Conservation (phyloP, 2,797 vertebrate species). For the Anguilla marmorata region DNA sequence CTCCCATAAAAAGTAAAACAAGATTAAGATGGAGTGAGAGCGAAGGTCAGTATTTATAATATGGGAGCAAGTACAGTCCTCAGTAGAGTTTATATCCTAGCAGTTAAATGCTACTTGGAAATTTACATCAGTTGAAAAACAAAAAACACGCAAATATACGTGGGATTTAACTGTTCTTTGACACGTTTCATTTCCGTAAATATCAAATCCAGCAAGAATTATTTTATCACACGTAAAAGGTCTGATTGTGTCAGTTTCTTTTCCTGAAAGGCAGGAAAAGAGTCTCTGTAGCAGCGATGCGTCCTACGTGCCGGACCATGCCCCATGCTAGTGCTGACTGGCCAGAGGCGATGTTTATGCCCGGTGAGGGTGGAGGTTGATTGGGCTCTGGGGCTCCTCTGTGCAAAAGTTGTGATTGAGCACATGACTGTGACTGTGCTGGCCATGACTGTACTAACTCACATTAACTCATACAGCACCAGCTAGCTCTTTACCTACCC, state of each 20-base stretch:
- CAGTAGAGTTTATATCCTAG: conserved; percentile 45
- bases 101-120: conserved; percentile 50
- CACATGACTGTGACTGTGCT: not conserved
- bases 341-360: too few relatives aligned
- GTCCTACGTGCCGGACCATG: not conserved
- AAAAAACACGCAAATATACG: conserved; percentile 12
- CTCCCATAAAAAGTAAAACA: conserved; percentile 1
- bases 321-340: too few relatives aligned
- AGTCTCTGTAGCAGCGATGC: not conserved
- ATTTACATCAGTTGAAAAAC: conserved; percentile 42
- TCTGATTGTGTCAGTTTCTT: not conserved
- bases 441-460: not conserved
- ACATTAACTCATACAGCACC: not conserved
- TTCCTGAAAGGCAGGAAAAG: not conserved
- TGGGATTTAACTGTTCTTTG: not conserved
- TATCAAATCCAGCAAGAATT: not conserved
- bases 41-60: conserved; percentile 52
- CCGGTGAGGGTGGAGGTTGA: too few relatives aligned
- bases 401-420: too few relatives aligned
- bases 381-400: too few relatives aligned
- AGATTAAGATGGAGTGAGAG: conserved; percentile 30
- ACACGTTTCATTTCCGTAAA: not conserved
- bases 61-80: conserved; percentile 46
- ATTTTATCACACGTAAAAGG: not conserved
- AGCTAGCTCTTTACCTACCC: not conserved